Base-by-base conservation (phyloP, 2,797 vertebrate species). In the Lacerta agilis region DNA sequence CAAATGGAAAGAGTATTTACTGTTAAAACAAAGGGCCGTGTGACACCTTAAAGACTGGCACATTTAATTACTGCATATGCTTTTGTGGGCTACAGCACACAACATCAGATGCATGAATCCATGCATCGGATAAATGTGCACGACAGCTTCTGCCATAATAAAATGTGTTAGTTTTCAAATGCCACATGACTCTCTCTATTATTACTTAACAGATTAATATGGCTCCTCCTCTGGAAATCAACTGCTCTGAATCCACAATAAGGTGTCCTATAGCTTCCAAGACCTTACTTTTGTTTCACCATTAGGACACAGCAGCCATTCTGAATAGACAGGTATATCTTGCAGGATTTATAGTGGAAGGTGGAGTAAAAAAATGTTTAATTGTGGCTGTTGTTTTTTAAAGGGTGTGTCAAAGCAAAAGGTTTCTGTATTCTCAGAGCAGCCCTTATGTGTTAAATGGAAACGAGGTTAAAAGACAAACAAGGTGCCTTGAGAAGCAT, bases 181-280 rank as follows among this genome's bases (percentile, higher is more conserved):
- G 72, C 17, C 72, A 73, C 33, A 73, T n/a, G 27, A 69, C n/a
- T n/a, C 10, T n/a, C n/a, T 71, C n/a, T 13, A n/a, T 71, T 23
- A 64, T 23, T 64, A 23, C 18, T 64, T 23, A 64, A 64, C 20
- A 64, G 20, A 64, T 10, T 55, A 55, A 55, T 55, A 55, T 64
- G 20, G 17, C 61, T 64, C 4, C 18, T 61, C 58, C 58, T 20
- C 58, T 61, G 58, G 4, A 72, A 33, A 15, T 72, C 33, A 33
- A 72, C 33, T 33, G 17, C 13, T 72, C 29, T 33, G 4, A 86
- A 86, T 81, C 79, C 71, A 78, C 43, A 92, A 71, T 67, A 61
- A 84, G 13, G 10, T 43, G 78, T 76, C 58, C 27, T 83, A 1
- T 84, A 78, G 58, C 18, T 79, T 86, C 88, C 66, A 49, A 76